A percentile compares a stretch with the other conserved stretches of the same genome.
Conservation (phyloP, 2,888 invertebrate genomes). For the Netelia inedita region DNA sequence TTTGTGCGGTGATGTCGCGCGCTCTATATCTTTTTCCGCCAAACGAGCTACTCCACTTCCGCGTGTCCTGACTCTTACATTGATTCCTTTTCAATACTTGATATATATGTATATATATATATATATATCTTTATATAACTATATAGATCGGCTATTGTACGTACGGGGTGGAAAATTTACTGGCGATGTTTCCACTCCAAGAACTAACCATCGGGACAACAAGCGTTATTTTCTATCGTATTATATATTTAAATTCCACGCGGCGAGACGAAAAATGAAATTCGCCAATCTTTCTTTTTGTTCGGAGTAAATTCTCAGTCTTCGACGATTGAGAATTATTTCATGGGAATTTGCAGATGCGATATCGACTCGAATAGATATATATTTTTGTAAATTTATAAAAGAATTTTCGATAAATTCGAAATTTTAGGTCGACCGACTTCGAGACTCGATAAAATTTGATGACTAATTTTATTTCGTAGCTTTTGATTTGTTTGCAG, state of each 20-base stretch:
- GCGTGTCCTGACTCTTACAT: constrained; percentile 51
- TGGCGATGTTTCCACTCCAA: constrained; percentile 37
- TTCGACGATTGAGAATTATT: background rate
- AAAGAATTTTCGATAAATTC: too few relatives aligned
- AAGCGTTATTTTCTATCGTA: constrained; percentile 8
- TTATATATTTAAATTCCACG: constrained; percentile 3
- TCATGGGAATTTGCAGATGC: too few relatives aligned
- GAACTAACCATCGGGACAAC: constrained; percentile 29
- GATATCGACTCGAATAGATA: too few relatives aligned
- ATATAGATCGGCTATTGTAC: background rate
- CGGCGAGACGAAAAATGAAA: background rate
- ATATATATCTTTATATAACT: background rate
- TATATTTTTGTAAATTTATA: too few relatives aligned
- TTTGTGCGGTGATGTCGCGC: constrained; percentile 56
- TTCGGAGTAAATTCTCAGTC: background rate
- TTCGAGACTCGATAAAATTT: too few relatives aligned
- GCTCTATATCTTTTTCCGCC: constrained; percentile 47
- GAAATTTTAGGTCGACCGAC: too few relatives aligned
- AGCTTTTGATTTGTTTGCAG: too few relatives aligned
- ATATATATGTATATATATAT: background rate
- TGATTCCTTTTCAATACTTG: constrained; percentile 44
- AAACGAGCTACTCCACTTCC: constrained; percentile 61
- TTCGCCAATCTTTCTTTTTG: background rate
- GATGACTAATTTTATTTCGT: too few relatives aligned
- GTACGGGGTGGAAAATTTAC: constrained; percentile 35